A percentile compares a stretch with the other conserved stretches of the same genome.
Conservation (phyloP, 1,140 invertebrate species). For the Ceratitis capitata region DNA sequence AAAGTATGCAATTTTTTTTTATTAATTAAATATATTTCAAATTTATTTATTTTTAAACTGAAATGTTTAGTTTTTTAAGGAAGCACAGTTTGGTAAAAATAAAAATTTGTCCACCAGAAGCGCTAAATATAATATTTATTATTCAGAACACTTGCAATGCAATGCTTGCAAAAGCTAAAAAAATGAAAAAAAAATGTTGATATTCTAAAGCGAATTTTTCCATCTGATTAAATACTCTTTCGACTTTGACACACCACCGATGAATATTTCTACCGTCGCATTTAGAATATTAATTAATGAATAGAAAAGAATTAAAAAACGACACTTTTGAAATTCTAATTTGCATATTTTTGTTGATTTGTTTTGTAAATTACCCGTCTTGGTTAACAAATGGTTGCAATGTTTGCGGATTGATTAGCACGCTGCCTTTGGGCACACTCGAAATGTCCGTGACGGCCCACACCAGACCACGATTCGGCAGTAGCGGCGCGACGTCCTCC, state of each 20-base stretch:
- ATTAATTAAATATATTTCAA: no score
- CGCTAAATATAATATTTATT: no score
- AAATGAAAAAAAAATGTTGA: no score
- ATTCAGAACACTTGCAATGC: no score
- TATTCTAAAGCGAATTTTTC: no score
- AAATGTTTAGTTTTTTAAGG: no score
- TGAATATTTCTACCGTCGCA: not conserved
- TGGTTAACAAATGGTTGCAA: conserved; percentile 74
- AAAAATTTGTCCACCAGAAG: no score
- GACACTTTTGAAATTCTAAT: not conserved
- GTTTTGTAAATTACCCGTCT: conserved; percentile 70
- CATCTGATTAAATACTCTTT: not conserved
- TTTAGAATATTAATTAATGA: not conserved
- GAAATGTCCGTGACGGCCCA: conserved; percentile 88
- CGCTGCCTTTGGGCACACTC: conserved; percentile 82
- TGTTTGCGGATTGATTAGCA: conserved; percentile 86
- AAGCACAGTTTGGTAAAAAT: no score
- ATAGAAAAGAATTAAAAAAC: not conserved
- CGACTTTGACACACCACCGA: not conserved
- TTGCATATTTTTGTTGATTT: no score
- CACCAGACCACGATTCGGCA: conserved; percentile 68
- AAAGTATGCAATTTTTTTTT: no score
- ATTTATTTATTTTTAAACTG: no score
- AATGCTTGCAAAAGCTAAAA: no score
- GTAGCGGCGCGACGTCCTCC: conserved; percentile 45